A percentile compares a stretch with the other conserved stretches of the same genome.
Evolutionary conservation across 2,888 invertebrate species (phyloP).

Genomic region (Rapana venosa): DNA sequence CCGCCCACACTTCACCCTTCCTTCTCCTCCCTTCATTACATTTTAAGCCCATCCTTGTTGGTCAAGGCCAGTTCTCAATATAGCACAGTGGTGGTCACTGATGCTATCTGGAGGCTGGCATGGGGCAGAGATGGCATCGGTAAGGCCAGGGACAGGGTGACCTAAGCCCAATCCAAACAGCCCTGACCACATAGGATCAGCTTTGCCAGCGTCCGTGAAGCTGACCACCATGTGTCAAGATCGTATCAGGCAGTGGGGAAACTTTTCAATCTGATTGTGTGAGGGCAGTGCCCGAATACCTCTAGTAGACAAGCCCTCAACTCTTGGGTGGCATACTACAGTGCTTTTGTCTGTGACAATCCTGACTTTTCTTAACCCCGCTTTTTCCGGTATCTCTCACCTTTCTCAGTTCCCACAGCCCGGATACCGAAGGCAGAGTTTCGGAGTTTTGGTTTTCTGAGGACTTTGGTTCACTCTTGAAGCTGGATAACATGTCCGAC

Average conservation of each 20-base stretch:
- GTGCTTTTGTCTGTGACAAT: neutral
- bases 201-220: neutral
- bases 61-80: neutral
- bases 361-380: too few species aligned
- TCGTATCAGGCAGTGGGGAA: neutral
- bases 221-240: constrained; percentile 6
- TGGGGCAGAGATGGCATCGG: constrained; percentile 15
- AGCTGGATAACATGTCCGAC: neutral
- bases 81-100: neutral
- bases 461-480: neutral
- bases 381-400: too few species aligned
- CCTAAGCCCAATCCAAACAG: constrained; percentile 30
- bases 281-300: neutral
- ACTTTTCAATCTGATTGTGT: constrained; percentile 3
- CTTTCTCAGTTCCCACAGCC: too few species aligned
- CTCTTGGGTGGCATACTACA: neutral
- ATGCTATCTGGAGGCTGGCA: neutral
- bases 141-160: neutral
- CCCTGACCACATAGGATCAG: neutral
- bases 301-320: too few species aligned
- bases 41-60: neutral
- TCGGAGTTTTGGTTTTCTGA: too few species aligned
- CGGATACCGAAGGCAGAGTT: too few species aligned
- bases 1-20: too few species aligned
- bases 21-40: neutral